phyloP scores from a whole-genome alignment of 2,888 invertebrate species.

The Cataglyphis albicans region DNA sequence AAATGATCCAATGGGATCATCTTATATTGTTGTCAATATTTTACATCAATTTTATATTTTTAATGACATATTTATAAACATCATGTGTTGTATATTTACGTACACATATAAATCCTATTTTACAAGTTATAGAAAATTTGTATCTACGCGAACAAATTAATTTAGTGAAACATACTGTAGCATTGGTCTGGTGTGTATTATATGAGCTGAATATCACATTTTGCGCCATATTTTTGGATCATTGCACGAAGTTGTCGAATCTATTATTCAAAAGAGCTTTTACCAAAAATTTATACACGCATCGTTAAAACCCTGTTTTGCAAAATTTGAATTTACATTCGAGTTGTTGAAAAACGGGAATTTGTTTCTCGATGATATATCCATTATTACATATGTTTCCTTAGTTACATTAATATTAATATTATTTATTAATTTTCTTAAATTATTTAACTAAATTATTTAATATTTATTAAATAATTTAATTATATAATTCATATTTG shows the following conservation, averaged over 20 bases:
- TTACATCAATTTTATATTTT: not conserved
- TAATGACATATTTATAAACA: not conserved
- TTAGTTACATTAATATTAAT: not conserved
- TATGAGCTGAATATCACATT: constrained; percentile 11
- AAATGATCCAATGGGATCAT: not conserved
- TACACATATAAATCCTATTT: not conserved
- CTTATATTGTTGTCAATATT: not conserved
- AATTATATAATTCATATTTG: too few relatives aligned
- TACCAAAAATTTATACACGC: constrained; percentile 16
- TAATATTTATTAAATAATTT: too few relatives aligned
- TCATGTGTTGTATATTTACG: not conserved
- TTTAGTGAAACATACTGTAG: not conserved
- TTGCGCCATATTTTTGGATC: constrained; percentile 15
- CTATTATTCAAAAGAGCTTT: constrained; percentile 38
- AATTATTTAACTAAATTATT: too few relatives aligned
- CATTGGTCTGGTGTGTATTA: not conserved
- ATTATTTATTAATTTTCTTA: too few relatives aligned
- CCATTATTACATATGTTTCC: not conserved
- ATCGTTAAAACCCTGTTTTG: constrained; percentile 25
- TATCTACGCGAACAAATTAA: not conserved
- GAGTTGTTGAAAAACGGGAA: not conserved
- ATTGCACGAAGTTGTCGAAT: constrained; percentile 33
- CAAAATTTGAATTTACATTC: not conserved
- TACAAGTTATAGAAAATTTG: constrained; percentile 9
- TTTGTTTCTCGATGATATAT: constrained; percentile 4